Base-by-base conservation (phyloP, 2,888 invertebrate genomes). In the Dryomyza anilis region DNA sequence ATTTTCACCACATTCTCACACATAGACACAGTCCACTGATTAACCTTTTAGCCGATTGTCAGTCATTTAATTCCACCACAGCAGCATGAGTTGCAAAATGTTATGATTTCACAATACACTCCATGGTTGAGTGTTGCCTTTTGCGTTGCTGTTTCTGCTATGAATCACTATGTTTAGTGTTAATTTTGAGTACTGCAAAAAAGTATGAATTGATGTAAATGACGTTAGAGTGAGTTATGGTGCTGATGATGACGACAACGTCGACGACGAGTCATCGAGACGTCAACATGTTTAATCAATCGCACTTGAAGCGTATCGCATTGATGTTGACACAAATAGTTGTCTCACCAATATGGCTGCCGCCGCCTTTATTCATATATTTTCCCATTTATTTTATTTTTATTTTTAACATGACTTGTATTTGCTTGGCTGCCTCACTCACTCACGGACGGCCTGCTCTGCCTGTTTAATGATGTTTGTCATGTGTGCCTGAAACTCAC, bases 261-360 rank as follows among this genome's bases (percentile, higher is more conserved):
- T n/a, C n/a, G n/a, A n/a, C 27, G 29, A 30, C 27, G 23, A 43
- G 43, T 43, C 27, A 25, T 57, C n/a, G 39, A 57, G 27, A 43
- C n/a, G n/a, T n/a, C 14, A 27, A 43, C 36, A 39, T 57, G 45
- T 43, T 57, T 57, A 57, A 57, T n/a, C n/a, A n/a, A n/a, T 57
- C 57, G 21, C 27, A 57, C 43, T 43, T 43, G 57, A 57, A 23
- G 57, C 43, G 27, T 14, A 29, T 29, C 57, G 57, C 43, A 45
- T 57, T 36, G 21, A 55, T 55, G 55, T 55, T 33, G 36, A 55
- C 36, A 55, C 36, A 55, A 36, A 55, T 33, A 55, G 27, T 25
- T 23, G 50, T 8, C 50, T 25, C 50, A 50, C n/a, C 50, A 50
- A 50, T 23, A 50, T 50, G 50, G 50, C 50, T 50, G 50, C 50